Percentiles rank a stretch among this genome's conserved stretches.
phyloP scores from a whole-genome alignment of 2,113 vertebrate species.

The Rattus rattus region DNA sequence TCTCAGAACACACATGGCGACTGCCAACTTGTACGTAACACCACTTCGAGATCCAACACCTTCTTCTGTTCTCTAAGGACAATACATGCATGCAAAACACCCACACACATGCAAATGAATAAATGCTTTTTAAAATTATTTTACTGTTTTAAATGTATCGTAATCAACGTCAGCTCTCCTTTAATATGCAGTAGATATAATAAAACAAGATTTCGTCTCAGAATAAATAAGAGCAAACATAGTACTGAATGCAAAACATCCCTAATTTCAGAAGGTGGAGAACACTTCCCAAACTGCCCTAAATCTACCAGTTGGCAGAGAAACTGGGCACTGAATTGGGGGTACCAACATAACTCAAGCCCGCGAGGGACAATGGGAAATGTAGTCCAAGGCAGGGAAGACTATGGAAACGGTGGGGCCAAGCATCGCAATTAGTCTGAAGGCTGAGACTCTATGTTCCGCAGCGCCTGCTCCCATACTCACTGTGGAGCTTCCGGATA shows the following conservation, averaged over 20 bases:
- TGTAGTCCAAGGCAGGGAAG: neutral
- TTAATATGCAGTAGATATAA: neutral
- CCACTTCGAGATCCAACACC: neutral
- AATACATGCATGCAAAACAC: neutral
- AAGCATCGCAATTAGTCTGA: neutral
- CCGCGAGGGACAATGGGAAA: constrained; percentile 31
- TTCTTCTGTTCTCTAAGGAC: neutral
- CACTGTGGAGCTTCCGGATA: neutral
- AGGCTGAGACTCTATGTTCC: neutral
- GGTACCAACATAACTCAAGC: neutral
- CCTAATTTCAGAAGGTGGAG: fast-evolving
- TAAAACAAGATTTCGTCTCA: neutral
- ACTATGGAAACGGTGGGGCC: fast-evolving
- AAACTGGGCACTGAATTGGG: neutral
- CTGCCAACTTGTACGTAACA: neutral
- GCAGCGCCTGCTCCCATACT: neutral
- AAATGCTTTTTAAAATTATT: too few species aligned
- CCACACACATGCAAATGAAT: neutral
- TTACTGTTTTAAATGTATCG: neutral
- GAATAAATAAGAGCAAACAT: neutral
- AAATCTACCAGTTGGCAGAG: too few species aligned
- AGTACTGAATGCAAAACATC: neutral
- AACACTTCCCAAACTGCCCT: neutral
- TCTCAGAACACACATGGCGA: neutral
- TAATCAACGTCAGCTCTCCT: neutral